Base-by-base conservation (phyloP, 2,797 vertebrate genomes). In the Catostomus latipinnis region DNA sequence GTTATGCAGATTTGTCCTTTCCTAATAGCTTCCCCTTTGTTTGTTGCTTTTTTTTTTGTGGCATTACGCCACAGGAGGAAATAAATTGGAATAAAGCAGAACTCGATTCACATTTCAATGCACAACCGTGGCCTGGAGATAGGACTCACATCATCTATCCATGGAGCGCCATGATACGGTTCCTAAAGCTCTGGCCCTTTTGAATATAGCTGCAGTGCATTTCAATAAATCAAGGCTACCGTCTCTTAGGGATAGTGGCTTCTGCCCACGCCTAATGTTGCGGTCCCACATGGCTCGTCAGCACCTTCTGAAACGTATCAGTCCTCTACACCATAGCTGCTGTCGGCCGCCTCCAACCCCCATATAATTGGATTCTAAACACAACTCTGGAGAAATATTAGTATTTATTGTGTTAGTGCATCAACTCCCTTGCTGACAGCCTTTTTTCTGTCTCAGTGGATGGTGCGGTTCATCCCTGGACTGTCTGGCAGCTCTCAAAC, bases 281-380 rank as follows among this genome's bases (percentile, higher is more conserved):
- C 53, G 72, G 80, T 76, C 83, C 82, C 79, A 62, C 65, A 66
- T 62, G 77, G 82, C 69, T 83, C 79, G 84, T 84, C 81, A 84
- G 85, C 84, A 84, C 77, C 82, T 81, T 83, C 81, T 88, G 86
- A 88, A 88, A 88, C 82, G 60, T 88, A 89, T 88, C 88, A 86
- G 86, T 79, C 75, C 71, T 71, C 74, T 22, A 79, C 87, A 88
- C 83, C 50, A 49, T 61, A 61, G 63, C 73, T 13, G 18, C 76
- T 76, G 74, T 70, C 81, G 57, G 75, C 82, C 68, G 74, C 76
- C 78, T 68, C 73, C 83, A 68, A 75, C 74, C 78, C 65, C 82
- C 62, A 58, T 76, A 73, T 87, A 87, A 88, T 86, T 86, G 87
- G 87, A 89, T 88, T 89, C 85, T 77, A 83, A 86, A 84, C 87